phyloP scores from a whole-genome alignment of 2,888 invertebrate species.

The Timema podura region DNA sequence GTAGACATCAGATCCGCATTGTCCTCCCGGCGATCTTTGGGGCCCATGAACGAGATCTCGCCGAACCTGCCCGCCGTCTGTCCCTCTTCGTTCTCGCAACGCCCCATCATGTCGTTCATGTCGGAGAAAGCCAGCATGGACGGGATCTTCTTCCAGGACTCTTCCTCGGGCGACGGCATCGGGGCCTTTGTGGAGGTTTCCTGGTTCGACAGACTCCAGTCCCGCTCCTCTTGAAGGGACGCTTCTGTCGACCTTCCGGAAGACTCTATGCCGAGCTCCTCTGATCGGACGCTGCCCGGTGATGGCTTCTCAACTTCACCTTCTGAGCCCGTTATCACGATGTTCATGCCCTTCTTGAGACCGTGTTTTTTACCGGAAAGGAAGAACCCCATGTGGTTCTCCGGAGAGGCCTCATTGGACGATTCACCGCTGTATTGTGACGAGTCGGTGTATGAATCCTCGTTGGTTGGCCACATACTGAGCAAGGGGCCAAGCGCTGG shows the following conservation, averaged over 20 bases:
- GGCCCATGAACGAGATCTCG: conserved; percentile 1
- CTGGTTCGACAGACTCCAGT: conserved; percentile 20
- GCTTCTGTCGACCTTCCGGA: background rate
- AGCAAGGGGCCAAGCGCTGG: background rate
- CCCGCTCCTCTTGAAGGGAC: conserved; percentile 18
- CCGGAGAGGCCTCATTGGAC: too few species aligned
- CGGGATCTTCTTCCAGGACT: conserved; percentile 44
- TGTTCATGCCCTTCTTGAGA: too few species aligned
- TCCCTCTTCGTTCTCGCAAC: conserved; percentile 13
- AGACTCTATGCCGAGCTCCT: too few species aligned
- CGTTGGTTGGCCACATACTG: too few species aligned
- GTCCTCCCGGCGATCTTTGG: conserved; percentile 17
- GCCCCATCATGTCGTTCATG: conserved; percentile 29
- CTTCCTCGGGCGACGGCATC: conserved; percentile 46
- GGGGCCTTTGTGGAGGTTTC: conserved; percentile 38
- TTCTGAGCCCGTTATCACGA: too few species aligned
- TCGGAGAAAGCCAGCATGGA: conserved; percentile 38
- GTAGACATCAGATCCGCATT: conserved; percentile 42
- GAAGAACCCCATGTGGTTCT: too few species aligned
- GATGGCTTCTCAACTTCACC: too few species aligned
- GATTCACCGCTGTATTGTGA: too few species aligned
- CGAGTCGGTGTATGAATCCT: too few species aligned
- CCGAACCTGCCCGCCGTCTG: background rate
- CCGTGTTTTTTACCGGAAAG: too few species aligned
- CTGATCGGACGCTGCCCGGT: too few species aligned